These are phyloP conservation scores for Netelia virgata DNA, from an alignment of 2,888 invertebrate genomes.

Conservation along the genomic window DNA sequence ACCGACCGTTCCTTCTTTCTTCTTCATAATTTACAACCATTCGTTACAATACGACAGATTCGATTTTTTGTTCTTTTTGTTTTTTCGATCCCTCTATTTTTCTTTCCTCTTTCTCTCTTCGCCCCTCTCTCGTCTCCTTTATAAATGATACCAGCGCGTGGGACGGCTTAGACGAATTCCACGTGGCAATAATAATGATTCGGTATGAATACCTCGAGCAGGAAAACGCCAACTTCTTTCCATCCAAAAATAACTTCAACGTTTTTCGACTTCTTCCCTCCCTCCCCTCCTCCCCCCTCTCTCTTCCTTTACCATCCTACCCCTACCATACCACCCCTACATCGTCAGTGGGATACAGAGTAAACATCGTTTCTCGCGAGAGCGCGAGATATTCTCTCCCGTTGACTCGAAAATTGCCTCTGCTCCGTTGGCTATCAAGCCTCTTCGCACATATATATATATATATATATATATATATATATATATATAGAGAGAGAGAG, in stretches of 20 bases:
- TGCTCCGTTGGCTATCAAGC: conserved; percentile 51
- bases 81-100: background rate
- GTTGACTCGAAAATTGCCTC: conserved; percentile 43
- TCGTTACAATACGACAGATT: too few relatives aligned
- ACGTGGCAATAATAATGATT: conserved; percentile 49
- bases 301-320: conserved; percentile 45
- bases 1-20: too few relatives aligned
- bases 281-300: conserved; percentile 3
- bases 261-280: conserved; percentile 29
- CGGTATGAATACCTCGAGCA: conserved; percentile 45
- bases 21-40: too few relatives aligned
- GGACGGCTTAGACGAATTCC: conserved; percentile 5
- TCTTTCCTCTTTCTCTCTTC: background rate
- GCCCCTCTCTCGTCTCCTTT: background rate
- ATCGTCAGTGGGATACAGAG: conserved; percentile 61
- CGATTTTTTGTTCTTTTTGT: too few relatives aligned
- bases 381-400: conserved; percentile 53
- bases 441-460: conserved; percentile 4
- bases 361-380: conserved; percentile 56
- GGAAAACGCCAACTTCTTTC: conserved; percentile 58
- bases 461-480: too few relatives aligned
- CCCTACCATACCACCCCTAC: conserved; percentile 57
- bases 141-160: conserved; percentile 5
- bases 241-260: conserved; percentile 66
- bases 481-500: too few relatives aligned